Conservation (phyloP, 1,140 invertebrate species). For the Conus ventricosus region DNA sequence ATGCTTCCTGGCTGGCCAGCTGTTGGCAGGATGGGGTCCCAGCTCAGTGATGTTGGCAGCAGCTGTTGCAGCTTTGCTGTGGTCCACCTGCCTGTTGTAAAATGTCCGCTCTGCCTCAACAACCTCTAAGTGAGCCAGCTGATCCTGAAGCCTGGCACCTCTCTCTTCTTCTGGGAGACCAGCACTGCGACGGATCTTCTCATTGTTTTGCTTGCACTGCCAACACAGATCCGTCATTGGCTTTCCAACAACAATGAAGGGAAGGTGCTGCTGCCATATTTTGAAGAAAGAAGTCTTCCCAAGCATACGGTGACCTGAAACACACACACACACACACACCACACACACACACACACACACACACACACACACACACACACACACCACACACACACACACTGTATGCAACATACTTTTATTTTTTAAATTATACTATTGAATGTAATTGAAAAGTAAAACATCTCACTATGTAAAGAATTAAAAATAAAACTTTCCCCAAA, state of each 20-base stretch:
- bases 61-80: constrained; percentile 2
- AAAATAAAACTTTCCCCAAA: no score
- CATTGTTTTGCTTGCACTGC: constrained; percentile 46
- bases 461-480: no score
- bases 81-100: constrained; percentile 39
- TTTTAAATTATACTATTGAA: no score
- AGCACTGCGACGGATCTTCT: constrained; percentile 36
- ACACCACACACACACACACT: neutral
- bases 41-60: neutral
- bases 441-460: no score
- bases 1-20: constrained; percentile 36
- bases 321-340: neutral
- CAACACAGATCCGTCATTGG: constrained; percentile 53
- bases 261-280: constrained; percentile 32
- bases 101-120: constrained; percentile 26
- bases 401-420: no score
- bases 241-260: constrained; percentile 34
- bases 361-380: neutral
- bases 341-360: neutral
- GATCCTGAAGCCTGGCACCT: neutral
- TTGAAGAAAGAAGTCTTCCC: constrained; percentile 16
- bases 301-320: neutral
- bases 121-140: neutral
- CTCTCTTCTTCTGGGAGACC: constrained; percentile 26
- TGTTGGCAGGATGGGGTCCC: neutral